Conservation (phyloP, 2,113 vertebrate species). For the Eurystomus gularis region DNA sequence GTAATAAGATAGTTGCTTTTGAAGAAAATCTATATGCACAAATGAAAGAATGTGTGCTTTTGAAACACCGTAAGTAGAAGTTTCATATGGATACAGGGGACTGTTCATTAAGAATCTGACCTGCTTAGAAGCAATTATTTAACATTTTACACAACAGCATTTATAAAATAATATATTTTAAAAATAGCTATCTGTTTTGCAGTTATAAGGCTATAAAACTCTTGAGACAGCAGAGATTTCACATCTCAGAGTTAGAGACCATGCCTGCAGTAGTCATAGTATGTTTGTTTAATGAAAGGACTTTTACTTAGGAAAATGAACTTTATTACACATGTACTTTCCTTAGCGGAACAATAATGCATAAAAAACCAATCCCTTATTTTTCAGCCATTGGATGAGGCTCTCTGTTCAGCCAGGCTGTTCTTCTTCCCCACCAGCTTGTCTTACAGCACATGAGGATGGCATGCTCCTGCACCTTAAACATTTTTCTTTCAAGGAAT, state of each 20-base stretch:
- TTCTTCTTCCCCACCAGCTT: neutral
- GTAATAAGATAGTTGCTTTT: slow-evolving; percentile 42
- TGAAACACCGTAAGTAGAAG: slow-evolving; percentile 21
- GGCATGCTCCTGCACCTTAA: neutral
- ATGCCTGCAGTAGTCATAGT: neutral
- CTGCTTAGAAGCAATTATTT: slow-evolving; percentile 17
- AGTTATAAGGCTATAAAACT: neutral
- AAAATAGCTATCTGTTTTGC: neutral
- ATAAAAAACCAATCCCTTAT: neutral
- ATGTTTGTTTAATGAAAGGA: neutral
- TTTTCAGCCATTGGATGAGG: neutral
- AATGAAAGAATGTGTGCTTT: slow-evolving; percentile 36
- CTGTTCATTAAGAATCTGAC: neutral
- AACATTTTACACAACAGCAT: slow-evolving; percentile 18
- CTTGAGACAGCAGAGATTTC: neutral
- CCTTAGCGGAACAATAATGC: neutral
- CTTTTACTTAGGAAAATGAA: neutral
- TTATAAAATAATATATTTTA: neutral
- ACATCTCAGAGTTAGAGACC: neutral
- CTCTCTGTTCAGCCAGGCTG: neutral
- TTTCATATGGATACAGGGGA: neutral
- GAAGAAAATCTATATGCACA: slow-evolving; percentile 57
- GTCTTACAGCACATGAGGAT: too few relatives aligned
- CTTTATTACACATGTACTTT: neutral
- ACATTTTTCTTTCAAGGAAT: neutral